Evolutionary conservation across 1,140 invertebrate genomes (phyloP), one percentile per base, ranked within the genome.

Genomic region (Cecropterus lyciades): DNA sequence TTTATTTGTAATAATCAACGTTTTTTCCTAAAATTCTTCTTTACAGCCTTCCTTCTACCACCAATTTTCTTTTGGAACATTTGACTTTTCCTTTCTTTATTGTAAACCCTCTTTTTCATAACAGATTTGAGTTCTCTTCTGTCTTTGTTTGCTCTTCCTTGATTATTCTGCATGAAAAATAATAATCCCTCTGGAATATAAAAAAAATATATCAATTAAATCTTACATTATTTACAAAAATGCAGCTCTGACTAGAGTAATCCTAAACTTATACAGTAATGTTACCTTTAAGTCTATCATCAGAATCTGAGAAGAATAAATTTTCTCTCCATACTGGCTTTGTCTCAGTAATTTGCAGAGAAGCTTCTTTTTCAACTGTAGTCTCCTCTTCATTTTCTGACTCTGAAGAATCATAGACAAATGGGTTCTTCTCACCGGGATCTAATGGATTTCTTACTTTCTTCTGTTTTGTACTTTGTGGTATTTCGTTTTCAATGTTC

Each of bases 381-480:
- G 79, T 72, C 17, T 85, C 75, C 59, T 87, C 84, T 73, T 94
- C 93, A 75, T 91, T 86, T 69, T 94, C 93, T 51, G 93, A 91
- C 64, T 94, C 94, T 16, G 94, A 94, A 60, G 94, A 94, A 78
- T 95, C 94, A 80, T 94, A 95, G n/a, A 93, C 91, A 82, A 95
- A 95, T 9, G 93, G 92, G 82, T 94, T 94, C 73, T 87, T 91
- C 74, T 83, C 80, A 60, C 79, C 75, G n/a, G 72, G 83, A 56
- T 92, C 81, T 6, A 92, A 53, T 10, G 87, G 86, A 68, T 93
- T 87, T 73, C 83, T 88, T 8, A 87, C 69, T 85, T 89, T 89
- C 14, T 73, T 67, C 16, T 88, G 77, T 48, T 82, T 88, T 48
- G 77, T 59, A 56, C 45, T 68, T 73, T 76, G 64, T 33, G 84